Conservation (phyloP, 2,888 invertebrate genomes). For the Cerastoderma edule region DNA sequence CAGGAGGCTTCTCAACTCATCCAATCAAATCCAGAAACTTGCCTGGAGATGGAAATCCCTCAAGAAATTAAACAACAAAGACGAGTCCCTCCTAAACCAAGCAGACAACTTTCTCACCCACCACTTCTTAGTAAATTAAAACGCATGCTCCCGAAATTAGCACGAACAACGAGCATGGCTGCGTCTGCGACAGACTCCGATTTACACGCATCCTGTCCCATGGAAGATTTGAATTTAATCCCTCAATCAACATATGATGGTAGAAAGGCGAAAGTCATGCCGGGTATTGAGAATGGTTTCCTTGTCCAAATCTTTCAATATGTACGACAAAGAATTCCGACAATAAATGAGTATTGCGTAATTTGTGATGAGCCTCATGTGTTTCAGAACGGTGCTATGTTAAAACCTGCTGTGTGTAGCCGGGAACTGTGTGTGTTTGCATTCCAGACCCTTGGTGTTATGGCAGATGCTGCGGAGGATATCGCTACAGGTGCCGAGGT, state of each 20-base stretch:
- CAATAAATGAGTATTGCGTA: slow-evolving; percentile 80
- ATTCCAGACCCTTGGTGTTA: slow-evolving; percentile 80
- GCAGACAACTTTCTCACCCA: slow-evolving; percentile 61
- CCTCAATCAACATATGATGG: slow-evolving; percentile 68
- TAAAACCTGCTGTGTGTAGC: slow-evolving; percentile 80
- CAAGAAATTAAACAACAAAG: background rate
- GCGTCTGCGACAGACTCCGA: slow-evolving; percentile 44
- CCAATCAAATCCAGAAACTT: slow-evolving; percentile 59
- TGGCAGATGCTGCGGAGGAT: slow-evolving; percentile 79
- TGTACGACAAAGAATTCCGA: slow-evolving; percentile 75
- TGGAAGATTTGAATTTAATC: slow-evolving; percentile 62
- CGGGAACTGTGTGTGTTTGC: slow-evolving; percentile 80
- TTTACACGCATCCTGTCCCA: slow-evolving; percentile 19
- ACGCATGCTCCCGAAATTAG: slow-evolving; percentile 48
- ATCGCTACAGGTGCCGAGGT: slow-evolving; percentile 80
- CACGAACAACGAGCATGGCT: slow-evolving; percentile 54
- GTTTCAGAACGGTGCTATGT: slow-evolving; percentile 81
- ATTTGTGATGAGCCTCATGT: slow-evolving; percentile 81
- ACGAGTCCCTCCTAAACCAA: slow-evolving; percentile 18
- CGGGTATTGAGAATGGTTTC: slow-evolving; percentile 60
- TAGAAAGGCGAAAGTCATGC: slow-evolving; percentile 69
- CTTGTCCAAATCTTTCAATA: slow-evolving; percentile 75
- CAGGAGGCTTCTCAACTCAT: slow-evolving; percentile 70
- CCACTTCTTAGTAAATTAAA: slow-evolving; percentile 52
- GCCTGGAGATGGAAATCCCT: slow-evolving; percentile 26